Evolutionary conservation across 2,888 invertebrate genomes (phyloP).

Genomic region (Sinopyrophorus schimmeli): DNA sequence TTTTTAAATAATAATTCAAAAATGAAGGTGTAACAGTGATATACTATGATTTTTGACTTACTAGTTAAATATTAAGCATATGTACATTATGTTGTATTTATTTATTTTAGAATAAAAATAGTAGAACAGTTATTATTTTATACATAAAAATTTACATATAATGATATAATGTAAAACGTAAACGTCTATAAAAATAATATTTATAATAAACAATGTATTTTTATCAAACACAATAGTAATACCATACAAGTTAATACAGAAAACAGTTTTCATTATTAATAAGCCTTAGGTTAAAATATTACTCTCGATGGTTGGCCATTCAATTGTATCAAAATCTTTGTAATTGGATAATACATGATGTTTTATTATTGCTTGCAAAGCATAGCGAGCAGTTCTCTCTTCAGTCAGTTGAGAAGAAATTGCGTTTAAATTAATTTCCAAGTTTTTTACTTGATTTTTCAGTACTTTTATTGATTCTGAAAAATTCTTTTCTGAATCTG

Average conservation of each 20-base stretch:
- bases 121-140: too few relatives aligned
- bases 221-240: too few relatives aligned
- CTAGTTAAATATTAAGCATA: too few relatives aligned
- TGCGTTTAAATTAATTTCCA: conserved; percentile 50
- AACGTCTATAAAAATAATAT: too few relatives aligned
- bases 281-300: conserved; percentile 38
- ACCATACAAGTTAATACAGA: conserved; percentile 17
- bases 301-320: conserved; percentile 48
- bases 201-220: too few relatives aligned
- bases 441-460: conserved; percentile 43
- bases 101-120: too few relatives aligned
- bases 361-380: conserved; percentile 48
- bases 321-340: conserved; percentile 49
- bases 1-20: too few relatives aligned
- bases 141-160: too few relatives aligned
- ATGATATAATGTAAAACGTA: too few relatives aligned
- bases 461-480: conserved; percentile 39
- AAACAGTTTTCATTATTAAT: background rate
- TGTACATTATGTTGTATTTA: too few relatives aligned
- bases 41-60: too few relatives aligned
- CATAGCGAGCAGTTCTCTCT: conserved; percentile 50
- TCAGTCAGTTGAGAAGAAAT: conserved; percentile 50
- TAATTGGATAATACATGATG: conserved; percentile 43
- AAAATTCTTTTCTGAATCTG: conserved; percentile 32
- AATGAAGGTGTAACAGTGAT: too few relatives aligned